Conservation (phyloP, 35 echinoderm and acorn worm genomes). For the Eucidaris tribuloides region DNA sequence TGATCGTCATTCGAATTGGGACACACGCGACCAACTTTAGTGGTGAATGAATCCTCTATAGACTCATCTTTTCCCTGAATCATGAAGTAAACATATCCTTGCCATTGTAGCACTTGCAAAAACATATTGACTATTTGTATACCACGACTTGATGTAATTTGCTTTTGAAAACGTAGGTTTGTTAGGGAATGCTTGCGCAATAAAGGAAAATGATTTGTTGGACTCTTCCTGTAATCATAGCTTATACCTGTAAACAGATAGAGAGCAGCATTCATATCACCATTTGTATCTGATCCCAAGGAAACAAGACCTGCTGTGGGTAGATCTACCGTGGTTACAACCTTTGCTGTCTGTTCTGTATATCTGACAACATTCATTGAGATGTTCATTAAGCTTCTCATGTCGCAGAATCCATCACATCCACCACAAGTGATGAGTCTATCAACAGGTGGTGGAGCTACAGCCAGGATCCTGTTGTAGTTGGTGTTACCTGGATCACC, state of each 20-base stretch:
- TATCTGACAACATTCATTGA: not conserved
- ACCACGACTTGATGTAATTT: not conserved
- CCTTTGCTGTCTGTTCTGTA: not conserved
- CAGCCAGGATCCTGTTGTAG: conserved; percentile 19
- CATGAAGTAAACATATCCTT: conserved; percentile 22
- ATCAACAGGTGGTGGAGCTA: not conserved
- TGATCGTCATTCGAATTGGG: not conserved
- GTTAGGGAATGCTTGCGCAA: not conserved
- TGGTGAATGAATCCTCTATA: too few species aligned
- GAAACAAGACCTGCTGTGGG: not conserved
- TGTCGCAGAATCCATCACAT: conserved; percentile 6
- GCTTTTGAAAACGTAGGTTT: not conserved
- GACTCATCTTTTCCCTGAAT: not conserved
- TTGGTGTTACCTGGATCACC: not conserved
- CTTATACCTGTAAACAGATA: not conserved
- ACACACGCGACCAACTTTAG: not conserved
- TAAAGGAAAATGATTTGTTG: not conserved
- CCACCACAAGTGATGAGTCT: conserved; percentile 29
- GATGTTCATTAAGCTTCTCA: conserved; percentile 2
- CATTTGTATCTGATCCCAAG: not conserved
- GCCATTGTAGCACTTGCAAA: not conserved
- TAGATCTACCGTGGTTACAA: not conserved
- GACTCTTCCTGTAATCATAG: too few species aligned
- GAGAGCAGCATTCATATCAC: not conserved
- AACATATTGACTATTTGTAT: not conserved